Conservation (phyloP, 2,888 invertebrate species). For the Enchytraeus crypticus region DNA sequence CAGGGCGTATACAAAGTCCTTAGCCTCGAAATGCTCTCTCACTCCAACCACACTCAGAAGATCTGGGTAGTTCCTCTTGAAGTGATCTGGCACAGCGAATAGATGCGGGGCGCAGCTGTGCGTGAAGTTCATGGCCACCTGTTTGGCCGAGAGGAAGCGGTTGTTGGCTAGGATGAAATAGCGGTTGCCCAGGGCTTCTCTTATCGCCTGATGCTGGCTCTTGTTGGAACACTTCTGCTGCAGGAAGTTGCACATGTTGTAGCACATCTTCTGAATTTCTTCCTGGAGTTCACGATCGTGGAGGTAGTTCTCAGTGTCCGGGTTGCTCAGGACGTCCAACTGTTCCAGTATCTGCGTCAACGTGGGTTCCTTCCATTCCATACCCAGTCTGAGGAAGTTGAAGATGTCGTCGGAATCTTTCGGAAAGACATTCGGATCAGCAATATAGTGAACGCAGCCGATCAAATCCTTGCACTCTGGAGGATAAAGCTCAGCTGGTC, state of each 20-base stretch:
- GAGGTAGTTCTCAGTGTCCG: slow-evolving; percentile 12
- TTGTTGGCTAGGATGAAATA: slow-evolving; percentile 24
- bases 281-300: slow-evolving; percentile 7
- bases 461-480: slow-evolving; percentile 16
- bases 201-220: slow-evolving; percentile 7
- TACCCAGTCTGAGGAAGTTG: slow-evolving; percentile 19
- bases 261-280: slow-evolving; percentile 17
- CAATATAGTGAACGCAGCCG: slow-evolving; percentile 21
- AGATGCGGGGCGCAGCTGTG: slow-evolving; percentile 30
- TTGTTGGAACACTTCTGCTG: slow-evolving; percentile 15
- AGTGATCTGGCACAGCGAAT: slow-evolving; percentile 25
- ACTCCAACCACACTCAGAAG: slow-evolving; percentile 25
- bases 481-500: slow-evolving; percentile 17
- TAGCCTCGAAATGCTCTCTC: slow-evolving; percentile 25
- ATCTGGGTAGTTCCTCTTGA: slow-evolving; percentile 15
- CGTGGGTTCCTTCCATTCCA: slow-evolving; percentile 16
- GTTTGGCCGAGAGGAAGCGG: slow-evolving; percentile 18
- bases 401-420: slow-evolving; percentile 11
- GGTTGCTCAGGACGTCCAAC: slow-evolving; percentile 21
- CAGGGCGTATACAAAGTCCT: slow-evolving; percentile 24
- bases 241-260: slow-evolving; percentile 19
- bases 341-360: slow-evolving; percentile 25
- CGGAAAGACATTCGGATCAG: slow-evolving; percentile 21
- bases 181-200: slow-evolving; percentile 12
- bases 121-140: slow-evolving; percentile 24